Percentiles rank a stretch among this genome's conserved stretches.
phyloP scores from a whole-genome alignment of 2,888 invertebrate species.

The Eumerus sabulonum region DNA sequence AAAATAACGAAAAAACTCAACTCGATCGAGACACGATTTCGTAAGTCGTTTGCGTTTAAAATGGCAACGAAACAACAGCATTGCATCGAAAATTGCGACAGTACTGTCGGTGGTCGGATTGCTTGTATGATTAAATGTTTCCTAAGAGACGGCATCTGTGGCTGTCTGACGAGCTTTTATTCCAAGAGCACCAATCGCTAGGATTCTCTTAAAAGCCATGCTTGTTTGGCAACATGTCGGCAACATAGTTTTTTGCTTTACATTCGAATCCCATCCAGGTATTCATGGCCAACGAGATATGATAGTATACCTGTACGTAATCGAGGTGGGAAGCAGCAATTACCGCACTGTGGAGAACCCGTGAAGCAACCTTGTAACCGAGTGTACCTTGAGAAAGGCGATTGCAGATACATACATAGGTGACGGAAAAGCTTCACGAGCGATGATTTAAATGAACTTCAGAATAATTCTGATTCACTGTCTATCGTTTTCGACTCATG shows the following conservation, averaged over 20 bases:
- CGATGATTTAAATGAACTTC: constrained; percentile 31
- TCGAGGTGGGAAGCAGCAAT: constrained; percentile 5
- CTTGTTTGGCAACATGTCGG: constrained; percentile 31
- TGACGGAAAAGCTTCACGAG: too few species aligned
- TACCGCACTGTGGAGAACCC: constrained; percentile 24
- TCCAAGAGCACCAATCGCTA: not conserved
- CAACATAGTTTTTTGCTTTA: constrained; percentile 16
- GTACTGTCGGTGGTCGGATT: not conserved
- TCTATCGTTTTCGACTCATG: constrained; percentile 37
- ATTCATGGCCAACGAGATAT: constrained; percentile 36
- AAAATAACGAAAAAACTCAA: constrained; percentile 8
- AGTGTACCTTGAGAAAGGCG: constrained; percentile 5
- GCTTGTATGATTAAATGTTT: constrained; percentile 8
- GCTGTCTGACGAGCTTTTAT: constrained; percentile 15
- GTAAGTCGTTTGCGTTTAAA: constrained; percentile 43
- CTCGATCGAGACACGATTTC: constrained; percentile 37
- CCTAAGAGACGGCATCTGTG: constrained; percentile 57
- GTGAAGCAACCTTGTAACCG: constrained; percentile 52
- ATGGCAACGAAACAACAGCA: constrained; percentile 27
- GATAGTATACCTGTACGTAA: constrained; percentile 10
- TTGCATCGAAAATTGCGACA: constrained; percentile 53
- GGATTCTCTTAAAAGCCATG: constrained; percentile 9
- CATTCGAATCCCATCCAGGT: not conserved
- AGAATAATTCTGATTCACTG: constrained; percentile 44
- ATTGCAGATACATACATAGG: too few species aligned